Evolutionary conservation across 2,888 invertebrate genomes (phyloP).

Genomic region (Phania funesta): DNA sequence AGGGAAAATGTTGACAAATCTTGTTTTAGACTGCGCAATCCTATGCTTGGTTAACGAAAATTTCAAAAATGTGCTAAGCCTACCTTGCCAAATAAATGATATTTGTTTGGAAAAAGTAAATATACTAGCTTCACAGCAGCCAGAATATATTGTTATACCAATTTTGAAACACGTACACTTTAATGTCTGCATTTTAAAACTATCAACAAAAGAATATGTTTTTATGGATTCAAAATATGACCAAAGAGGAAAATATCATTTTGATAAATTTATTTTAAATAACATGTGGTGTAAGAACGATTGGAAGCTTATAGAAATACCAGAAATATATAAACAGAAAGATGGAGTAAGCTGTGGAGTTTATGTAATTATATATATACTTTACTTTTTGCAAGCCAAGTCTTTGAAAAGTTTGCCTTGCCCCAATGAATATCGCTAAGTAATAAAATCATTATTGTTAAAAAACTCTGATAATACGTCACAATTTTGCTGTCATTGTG

Average conservation of each 20-base stretch:
- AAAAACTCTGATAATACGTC: not conserved
- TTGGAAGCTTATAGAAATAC: not conserved
- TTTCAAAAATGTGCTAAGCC: not conserved
- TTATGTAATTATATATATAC: not conserved
- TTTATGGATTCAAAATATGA: not conserved
- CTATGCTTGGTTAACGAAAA: constrained; percentile 12
- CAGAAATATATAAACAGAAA: not conserved
- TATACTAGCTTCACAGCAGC: not conserved
- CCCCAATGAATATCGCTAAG: not conserved
- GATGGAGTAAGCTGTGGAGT: constrained; percentile 2
- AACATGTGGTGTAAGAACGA: not conserved
- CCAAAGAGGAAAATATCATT: not conserved
- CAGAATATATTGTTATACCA: no score
- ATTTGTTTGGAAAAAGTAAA: not conserved
- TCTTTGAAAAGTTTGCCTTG: not conserved
- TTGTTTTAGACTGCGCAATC: constrained; percentile 18
- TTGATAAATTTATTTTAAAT: not conserved
- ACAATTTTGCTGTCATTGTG: constrained; percentile 22
- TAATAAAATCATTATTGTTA: not conserved
- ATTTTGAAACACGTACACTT: no score
- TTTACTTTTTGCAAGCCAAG: not conserved
- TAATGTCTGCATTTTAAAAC: not conserved
- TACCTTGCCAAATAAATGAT: not conserved
- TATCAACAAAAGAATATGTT: not conserved
- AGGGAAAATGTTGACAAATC: not conserved